Conservation (phyloP, 2,113 vertebrate genomes). For the Cinclus mexicanus region DNA sequence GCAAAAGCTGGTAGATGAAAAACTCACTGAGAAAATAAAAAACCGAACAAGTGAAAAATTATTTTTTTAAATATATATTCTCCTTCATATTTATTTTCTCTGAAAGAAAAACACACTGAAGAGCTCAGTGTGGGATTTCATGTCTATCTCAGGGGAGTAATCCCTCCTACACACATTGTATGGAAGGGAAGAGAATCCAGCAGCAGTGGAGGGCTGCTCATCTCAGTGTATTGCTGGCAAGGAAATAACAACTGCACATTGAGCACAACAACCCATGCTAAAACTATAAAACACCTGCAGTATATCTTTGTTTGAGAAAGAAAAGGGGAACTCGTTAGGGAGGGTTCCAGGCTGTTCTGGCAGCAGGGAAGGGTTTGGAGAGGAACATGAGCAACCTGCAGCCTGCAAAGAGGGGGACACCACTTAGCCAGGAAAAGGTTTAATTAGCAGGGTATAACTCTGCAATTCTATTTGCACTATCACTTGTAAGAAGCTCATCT, state of each 20-base stretch:
- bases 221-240: neutral
- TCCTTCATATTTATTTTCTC: neutral
- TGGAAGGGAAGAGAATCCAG: neutral
- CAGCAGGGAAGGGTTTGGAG: neutral
- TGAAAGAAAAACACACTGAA: neutral
- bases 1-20: neutral
- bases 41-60: neutral
- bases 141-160: neutral
- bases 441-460: neutral
- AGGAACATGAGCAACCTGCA: neutral
- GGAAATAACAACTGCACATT: neutral
- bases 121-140: slow-evolving; percentile 3
- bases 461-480: neutral
- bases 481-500: neutral
- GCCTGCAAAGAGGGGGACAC: neutral
- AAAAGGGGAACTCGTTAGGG: neutral
- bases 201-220: neutral
- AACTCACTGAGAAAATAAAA: neutral
- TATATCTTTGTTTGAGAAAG: neutral
- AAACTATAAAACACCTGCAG: neutral
- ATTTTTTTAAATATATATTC: neutral
- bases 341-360: neutral
- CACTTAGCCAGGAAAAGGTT: neutral
- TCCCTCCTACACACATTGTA: neutral
- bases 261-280: neutral